Base-by-base conservation (phyloP, 1,140 invertebrate genomes). In the Drosophila ananassae region DNA sequence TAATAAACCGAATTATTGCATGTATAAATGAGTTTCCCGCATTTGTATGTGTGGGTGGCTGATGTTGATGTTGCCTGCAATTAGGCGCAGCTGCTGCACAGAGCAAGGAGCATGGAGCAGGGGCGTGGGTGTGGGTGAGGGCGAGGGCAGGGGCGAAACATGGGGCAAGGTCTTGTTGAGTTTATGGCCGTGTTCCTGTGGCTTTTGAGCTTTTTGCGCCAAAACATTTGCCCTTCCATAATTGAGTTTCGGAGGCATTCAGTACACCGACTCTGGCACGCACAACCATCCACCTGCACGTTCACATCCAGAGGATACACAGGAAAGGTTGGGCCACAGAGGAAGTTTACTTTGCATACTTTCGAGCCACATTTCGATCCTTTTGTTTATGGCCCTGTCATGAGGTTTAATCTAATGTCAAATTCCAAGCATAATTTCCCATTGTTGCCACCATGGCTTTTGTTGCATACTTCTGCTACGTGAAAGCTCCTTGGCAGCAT, bases 1-100 rank as follows among this genome's bases (percentile, higher is more conserved):
- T 89, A 87, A 87, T 87, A 87, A 87, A 87, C 83, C 83, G 79
- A 87, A 87, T 87, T 87, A 87, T 89, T 87, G 79, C 83, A 87
- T 87, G 83, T 89, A 87, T 87, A 89, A 87, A 87, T 89, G 83
- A 87, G 85, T 87, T 87, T 87, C 62, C 57, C 51, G 69, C 64
- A 58, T 73, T 39, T 59, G 63, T 72, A 48, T 57, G 71, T 56
- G 32, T 51, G 63, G 32, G 68, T 7, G 9, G n/a, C 13, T n/a
- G 34, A 37, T 37, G 66, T 69, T 68, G 67, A 69, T 71, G 68
- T 76, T 84, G 76, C 76, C 71, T 87, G 81, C 82, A 87, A 87
- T 87, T 87, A 87, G 74, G 83, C 83, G 75, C 82, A 87, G 82
- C 83, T 87, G 82, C 71, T 64, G 72, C 60, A 69, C 22, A 30